Evolutionary conservation across 2,888 invertebrate species (phyloP).

Genomic region (Drosophila percnosoma): DNA sequence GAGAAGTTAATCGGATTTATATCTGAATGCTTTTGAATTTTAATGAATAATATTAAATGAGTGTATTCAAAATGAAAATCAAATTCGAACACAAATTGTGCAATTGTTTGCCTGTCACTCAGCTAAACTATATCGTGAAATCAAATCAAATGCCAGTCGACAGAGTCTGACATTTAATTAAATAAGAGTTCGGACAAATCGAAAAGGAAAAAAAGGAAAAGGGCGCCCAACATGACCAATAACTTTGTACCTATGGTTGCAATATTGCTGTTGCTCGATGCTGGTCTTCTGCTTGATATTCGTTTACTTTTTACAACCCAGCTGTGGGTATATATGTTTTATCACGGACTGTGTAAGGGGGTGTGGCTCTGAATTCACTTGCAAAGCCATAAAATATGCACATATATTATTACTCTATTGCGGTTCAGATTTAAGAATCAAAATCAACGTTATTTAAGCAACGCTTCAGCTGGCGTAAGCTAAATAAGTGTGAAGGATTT

Average conservation of each 20-base stretch:
- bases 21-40: neutral
- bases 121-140: conserved; percentile 25
- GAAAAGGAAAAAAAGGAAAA: conserved; percentile 5
- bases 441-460: neutral
- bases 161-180: conserved; percentile 77
- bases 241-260: conserved; percentile 55
- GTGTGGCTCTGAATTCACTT: neutral
- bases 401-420: neutral
- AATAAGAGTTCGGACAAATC: conserved; percentile 53
- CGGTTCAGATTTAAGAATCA: neutral
- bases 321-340: neutral
- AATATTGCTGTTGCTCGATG: conserved; percentile 29
- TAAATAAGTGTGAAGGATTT: neutral
- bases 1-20: neutral
- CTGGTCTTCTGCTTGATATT: conserved; percentile 38
- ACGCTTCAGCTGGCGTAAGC: neutral
- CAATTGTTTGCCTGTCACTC: conserved; percentile 41
- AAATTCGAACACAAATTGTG: conserved; percentile 32
- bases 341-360: neutral
- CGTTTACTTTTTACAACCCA: conserved; percentile 3
- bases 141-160: conserved; percentile 54
- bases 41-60: neutral
- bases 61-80: conserved; percentile 1
- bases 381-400: neutral
- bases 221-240: conserved; percentile 45